Evolutionary conservation across 2,797 vertebrate species (phyloP).

Genomic region (Epinephelus coioides): DNA sequence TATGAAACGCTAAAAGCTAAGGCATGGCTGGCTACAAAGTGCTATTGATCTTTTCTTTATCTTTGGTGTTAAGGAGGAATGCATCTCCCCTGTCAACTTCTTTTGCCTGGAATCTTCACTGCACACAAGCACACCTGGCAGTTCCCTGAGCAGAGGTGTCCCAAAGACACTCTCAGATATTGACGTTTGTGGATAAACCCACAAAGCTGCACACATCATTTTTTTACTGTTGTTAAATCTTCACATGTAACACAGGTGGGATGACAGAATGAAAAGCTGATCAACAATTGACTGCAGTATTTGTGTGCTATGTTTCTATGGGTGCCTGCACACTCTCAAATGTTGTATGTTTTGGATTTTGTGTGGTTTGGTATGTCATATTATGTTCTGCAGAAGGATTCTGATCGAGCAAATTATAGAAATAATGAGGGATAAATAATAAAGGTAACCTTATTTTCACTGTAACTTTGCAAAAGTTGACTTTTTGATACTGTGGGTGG

Average conservation of each 20-base stretch:
- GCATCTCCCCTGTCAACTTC: slow-evolving; percentile 65
- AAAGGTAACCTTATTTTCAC: slow-evolving; percentile 36
- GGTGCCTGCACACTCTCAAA: neutral
- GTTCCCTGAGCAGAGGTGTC: slow-evolving; percentile 18
- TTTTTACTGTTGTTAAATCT: slow-evolving; percentile 2
- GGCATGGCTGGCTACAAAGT: slow-evolving; percentile 84
- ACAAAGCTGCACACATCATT: neutral
- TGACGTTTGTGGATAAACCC: slow-evolving; percentile 18
- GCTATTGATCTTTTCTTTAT: slow-evolving; percentile 78
- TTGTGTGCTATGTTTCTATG: slow-evolving; percentile 15
- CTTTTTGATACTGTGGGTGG: slow-evolving; percentile 51
- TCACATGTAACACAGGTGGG: slow-evolving; percentile 1
- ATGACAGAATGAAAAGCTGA: neutral
- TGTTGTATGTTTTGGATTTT: slow-evolving; percentile 1
- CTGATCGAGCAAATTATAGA: neutral
- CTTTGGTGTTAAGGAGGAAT: slow-evolving; percentile 71
- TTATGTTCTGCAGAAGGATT: slow-evolving; percentile 19
- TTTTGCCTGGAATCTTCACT: slow-evolving; percentile 54
- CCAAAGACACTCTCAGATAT: slow-evolving; percentile 19
- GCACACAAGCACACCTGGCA: slow-evolving; percentile 43
- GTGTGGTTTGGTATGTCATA: slow-evolving; percentile 18
- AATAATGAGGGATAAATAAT: slow-evolving; percentile 1
- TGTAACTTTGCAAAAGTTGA: slow-evolving; percentile 66
- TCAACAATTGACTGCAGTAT: neutral
- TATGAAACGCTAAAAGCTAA: slow-evolving; percentile 82